Evolutionary conservation across 2,888 invertebrate genomes (phyloP), one percentile per base, ranked within the genome.

Genomic region (Thymelicus acteon): DNA sequence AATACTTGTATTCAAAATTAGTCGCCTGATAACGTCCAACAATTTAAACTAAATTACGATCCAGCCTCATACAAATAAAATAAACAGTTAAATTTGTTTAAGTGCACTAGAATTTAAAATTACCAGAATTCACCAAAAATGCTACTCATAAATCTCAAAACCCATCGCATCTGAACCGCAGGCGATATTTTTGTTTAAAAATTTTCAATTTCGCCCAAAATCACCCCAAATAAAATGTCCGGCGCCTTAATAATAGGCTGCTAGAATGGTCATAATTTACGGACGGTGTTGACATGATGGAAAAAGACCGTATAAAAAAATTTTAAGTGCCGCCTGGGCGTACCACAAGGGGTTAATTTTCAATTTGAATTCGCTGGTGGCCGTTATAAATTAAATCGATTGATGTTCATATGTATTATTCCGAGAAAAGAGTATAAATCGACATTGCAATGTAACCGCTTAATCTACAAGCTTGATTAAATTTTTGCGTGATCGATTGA

Each of bases 291-390:
- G 93, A 93, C 92, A 89, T 80, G 91, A 85, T 80, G 78, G 82
- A 85, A 88, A 89, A 88, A 84, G 78, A 83, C 79, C 78, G 76
- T 80, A 75, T 61, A 86, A 86, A 86, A 85, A 84, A 79, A 78
- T 81, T 81, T 78, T 79, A 82, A 86, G 80, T 89, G 86, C 87
- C 89, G 86, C 86, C 15, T 87, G 89, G 91, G 89, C 84, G 90
- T 88, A 85, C 85, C 87, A 86, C 86, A 89, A 84, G 87, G 89
- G 90, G 91, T 90, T 91, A 92, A 93, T 92, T 92, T 93, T 92
- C 91, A 93, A 93, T 93, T 88, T 88, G 80, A 82, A 84, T 85
- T 85, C 88, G 85, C 87, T 83, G 91, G 91, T 92, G 91, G 92
- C 85, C 88, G 85, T 86, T 85, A 87, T 88, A 88, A 88, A 90